Percentiles rank a stretch among this genome's conserved stretches.
These are phyloP conservation scores for Macrotis lagotis DNA, from an alignment of 2,113 vertebrate species.

Conservation along the genomic window DNA sequence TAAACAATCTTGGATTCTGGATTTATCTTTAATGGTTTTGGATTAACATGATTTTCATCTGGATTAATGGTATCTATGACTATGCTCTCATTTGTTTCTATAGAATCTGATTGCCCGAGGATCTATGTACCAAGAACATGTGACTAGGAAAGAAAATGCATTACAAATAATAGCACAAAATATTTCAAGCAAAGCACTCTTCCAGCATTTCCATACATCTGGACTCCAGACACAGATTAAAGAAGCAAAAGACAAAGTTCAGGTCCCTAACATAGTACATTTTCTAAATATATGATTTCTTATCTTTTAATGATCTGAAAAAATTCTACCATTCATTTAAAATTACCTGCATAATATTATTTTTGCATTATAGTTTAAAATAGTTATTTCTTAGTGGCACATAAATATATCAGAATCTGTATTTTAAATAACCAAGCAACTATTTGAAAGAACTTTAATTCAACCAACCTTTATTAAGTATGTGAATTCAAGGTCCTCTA, in stretches of 20 bases:
- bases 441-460: constrained; percentile 36
- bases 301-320: neutral
- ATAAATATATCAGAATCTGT: constrained; percentile 32
- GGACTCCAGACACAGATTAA: constrained; percentile 87
- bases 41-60: neutral
- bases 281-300: constrained; percentile 38
- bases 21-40: constrained; percentile 17
- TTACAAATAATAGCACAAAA: constrained; percentile 85
- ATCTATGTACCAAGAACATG: constrained; percentile 87
- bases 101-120: constrained; percentile 89
- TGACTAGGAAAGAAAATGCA: constrained; percentile 88
- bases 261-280: constrained; percentile 81
- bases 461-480: neutral
- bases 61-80: constrained; percentile 11
- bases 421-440: constrained; percentile 48
- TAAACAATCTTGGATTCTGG: constrained; percentile 35
- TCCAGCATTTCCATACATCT: constrained; percentile 83
- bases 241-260: constrained; percentile 86
- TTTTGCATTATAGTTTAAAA: neutral
- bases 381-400: constrained; percentile 8
- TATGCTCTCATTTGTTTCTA: constrained; percentile 48
- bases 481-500: neutral
- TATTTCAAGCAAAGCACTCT: constrained; percentile 83
- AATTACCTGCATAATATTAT: neutral
- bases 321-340: neutral